Base-by-base conservation (phyloP, 2,888 invertebrate genomes). In the Morpho achilles region DNA sequence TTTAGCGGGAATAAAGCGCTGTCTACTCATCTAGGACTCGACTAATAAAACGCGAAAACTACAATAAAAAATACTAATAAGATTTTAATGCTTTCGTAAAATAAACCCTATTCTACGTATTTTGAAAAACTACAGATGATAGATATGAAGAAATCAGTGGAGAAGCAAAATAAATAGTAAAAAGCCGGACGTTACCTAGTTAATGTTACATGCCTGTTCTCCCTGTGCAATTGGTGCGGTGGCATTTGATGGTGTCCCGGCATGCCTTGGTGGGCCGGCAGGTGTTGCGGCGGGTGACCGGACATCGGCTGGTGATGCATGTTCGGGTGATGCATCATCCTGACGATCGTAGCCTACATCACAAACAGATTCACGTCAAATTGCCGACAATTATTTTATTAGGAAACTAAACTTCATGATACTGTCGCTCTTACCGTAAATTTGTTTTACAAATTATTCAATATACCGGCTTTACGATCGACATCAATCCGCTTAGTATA, bases 201-300 rank as follows among this genome's bases (percentile, higher is more conserved):
- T 62, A 89, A 69, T 72, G 88, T 82, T 84, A 89, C 90, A 86
- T 89, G 89, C 89, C 90, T 90, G 87, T 88, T 89, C 89, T 94
- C 94, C 80, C 94, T 84, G 75, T 93, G 93, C 84, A 94, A 91
- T 74, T 93, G 93, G 82, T 93, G 93, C 73, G 93, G 93, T 77
- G 93, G 92, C 81, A 93, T 91, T 62, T 72, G 71, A 82, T 94
- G 94, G 82, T 94, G 94, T 41, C 73, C 74, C 64, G 88, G 81
- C 80, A 89, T 82, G 44, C 79, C 82, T 70, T 88, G 88, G 75
- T 87, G 89, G 59, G 81, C 84, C 60, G 80, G 79, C 76, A 89
- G 75, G 77, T 90, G 90, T 74, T 89, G 54, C 48, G 87, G 83
- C 72, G 90, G 91, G 74, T 89, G 91, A 69, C 89, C 91, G 67